Base-by-base conservation (phyloP, 2,888 invertebrate genomes). In the Nomada goodeniana region DNA sequence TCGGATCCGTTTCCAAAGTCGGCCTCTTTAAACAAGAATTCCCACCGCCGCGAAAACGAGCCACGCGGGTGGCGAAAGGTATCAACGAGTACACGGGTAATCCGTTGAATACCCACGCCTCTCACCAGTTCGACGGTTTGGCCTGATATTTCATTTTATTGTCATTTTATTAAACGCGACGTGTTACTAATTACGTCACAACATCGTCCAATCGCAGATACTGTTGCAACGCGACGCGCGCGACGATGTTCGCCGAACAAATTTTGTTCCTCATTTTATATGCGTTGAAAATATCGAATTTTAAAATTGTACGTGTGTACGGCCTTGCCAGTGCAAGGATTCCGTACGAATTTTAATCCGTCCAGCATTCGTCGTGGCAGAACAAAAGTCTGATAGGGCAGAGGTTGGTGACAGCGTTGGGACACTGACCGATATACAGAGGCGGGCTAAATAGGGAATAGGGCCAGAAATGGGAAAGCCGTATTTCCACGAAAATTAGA, bases 21-120 rank as follows among this genome's bases (percentile, higher is more conserved):
- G 73, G 60, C 84, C 84, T 82, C 82, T 85, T 82, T 80, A 84
- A 85, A 84, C 85, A 80, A 72, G 67, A 36, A 53, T 79, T 79
- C 50, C 23, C 63, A n/a, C 57, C 23, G 23, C 29, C 65, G 52
- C 59, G 70, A 70, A 61, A 76, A 69, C 53, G 76, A 78, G 74
- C 26, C 55, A 15, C 29, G 50, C 11, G 42, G 36, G 36, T 11
- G 63, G 20, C n/a, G 60, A 50, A 64, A 69, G 13, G 61, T 63
- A 50, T 71, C 63, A 18, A 63, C 53, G 80, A 23, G 44, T 26
- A 47, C 55, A 23, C 52, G 44, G 42, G 15, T 26, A 67, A 73
- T 64, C 68, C 59, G 29, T 36, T 44, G 36, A 10, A 11, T 36
- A 47, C 23, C 57, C 5, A 20, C n/a, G 11, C 18, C 18, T 2